Base-by-base conservation (phyloP, 2,888 invertebrate genomes). In the Carabus problematicus region DNA sequence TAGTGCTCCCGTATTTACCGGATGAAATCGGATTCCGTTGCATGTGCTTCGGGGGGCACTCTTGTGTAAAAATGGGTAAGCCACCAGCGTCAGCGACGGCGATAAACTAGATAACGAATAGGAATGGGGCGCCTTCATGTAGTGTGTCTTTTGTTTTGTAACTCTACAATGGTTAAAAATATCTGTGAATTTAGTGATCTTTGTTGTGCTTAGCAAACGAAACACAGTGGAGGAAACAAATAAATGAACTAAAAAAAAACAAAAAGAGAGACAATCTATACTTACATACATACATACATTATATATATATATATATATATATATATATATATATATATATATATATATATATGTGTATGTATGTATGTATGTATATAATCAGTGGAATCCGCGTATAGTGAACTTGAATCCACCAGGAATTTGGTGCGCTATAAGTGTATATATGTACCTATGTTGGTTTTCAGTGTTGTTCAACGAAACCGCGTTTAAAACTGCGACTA, bases 131-230 rank as follows among this genome's bases (percentile, higher is more conserved):
- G n/a, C n/a, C 29, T 29, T 6, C 29, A 29, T 29, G 29, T 47
- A 47, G 16, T 47, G 16, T 58, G 49, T 45, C 59, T 66, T n/a
- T 59, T 66, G 64, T 55, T 66, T 66, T 59, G 49, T 29, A 47
- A 66, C 58, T 58, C 66, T 45, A 42, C 59, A 16, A 39, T 56
- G 66, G 56, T 54, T 66, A 66, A 66, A 66, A 66, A 66, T 66
- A 66, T 59, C 66, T 41, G 59, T 47, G 59, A 66, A 66, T 66
- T 66, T 66, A 66, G 49, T 66, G 66, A 49, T 42, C 63, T 63
- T 63, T 63, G 63, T 63, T 63, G 55, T 43, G 19, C 4, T n/a
- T 12, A 11, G 9, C 11, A 47, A 12, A 47, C 47, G 11, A 43
- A 43, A 43, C 43, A n/a, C 11, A 47, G 6, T 6, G 29, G 6